These are phyloP conservation scores for Pseudochaenichthys georgianus DNA, from an alignment of 2,797 vertebrate species.

Conservation along the genomic window DNA sequence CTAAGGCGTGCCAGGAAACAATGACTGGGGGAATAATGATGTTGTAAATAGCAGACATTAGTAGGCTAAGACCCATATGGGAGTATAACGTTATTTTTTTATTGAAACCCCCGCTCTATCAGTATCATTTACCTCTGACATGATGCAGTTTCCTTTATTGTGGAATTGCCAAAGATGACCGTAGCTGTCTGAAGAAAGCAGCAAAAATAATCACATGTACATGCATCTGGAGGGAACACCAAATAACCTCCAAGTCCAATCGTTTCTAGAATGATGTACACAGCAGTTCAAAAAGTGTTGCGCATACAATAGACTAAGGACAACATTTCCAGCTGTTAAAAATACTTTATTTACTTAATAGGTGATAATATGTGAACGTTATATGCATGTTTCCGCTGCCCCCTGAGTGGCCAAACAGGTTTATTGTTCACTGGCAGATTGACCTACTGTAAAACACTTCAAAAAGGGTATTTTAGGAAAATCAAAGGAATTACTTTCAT, in stretches of 20 bases:
- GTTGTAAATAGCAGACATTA: conserved; percentile 69
- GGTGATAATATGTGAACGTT: neutral
- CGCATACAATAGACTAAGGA: neutral
- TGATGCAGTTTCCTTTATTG: conserved; percentile 49
- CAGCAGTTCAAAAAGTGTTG: neutral
- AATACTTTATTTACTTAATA: neutral
- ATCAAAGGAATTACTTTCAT: neutral
- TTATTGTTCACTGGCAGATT: neutral
- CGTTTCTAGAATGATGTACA: neutral
- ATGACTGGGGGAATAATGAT: conserved; percentile 72
- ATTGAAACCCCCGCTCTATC: conserved; percentile 34
- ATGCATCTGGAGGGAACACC: conserved; percentile 21
- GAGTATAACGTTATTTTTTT: conserved; percentile 43
- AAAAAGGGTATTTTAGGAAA: neutral
- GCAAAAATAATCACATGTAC: conserved; percentile 27
- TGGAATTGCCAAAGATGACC: conserved; percentile 26
- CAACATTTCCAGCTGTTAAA: no score
- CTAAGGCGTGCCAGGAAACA: conserved; percentile 63
- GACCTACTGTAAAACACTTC: neutral
- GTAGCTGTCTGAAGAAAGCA: conserved; percentile 22
- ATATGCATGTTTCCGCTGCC: neutral
- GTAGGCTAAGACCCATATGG: conserved; percentile 45
- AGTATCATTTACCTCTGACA: conserved; percentile 34
- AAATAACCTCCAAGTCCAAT: conserved; percentile 8
- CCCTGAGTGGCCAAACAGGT: neutral